Evolutionary conservation across 1,140 invertebrate species (phyloP).

Genomic region (Bombus pascuorum): DNA sequence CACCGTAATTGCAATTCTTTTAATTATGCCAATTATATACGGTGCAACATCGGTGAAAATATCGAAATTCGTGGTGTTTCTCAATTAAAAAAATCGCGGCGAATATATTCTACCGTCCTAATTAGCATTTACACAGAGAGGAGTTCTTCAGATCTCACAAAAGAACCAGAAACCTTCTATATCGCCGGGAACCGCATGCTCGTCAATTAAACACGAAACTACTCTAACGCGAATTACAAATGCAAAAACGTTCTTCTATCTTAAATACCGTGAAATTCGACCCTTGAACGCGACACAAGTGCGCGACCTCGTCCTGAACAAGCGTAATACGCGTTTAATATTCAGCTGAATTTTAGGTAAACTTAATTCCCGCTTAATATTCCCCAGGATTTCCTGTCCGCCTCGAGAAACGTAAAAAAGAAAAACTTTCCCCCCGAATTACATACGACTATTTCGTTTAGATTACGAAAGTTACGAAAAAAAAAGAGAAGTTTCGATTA

Average conservation of each 20-base stretch:
- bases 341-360: conserved; percentile 9
- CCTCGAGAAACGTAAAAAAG: background rate
- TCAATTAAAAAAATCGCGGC: background rate
- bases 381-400: background rate
- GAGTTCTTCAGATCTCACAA: background rate
- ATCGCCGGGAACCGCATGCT: background rate
- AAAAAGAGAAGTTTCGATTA: background rate
- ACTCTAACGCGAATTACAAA: conserved; percentile 12
- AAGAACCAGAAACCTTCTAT: background rate
- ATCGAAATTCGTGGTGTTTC: background rate
- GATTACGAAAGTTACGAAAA: background rate
- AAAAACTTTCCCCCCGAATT: background rate
- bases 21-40: background rate
- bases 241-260: conserved; percentile 24
- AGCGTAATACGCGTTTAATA: conserved; percentile 17
- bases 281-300: background rate
- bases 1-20: background rate
- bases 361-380: conserved; percentile 4
- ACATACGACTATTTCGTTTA: background rate
- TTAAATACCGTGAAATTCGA: conserved; percentile 30
- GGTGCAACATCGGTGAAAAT: background rate
- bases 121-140: conserved; percentile 8
- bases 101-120: background rate
- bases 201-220: conserved; percentile 13
- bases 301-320: conserved; percentile 3